Evolutionary conservation across 2,888 invertebrate species (phyloP).

Genomic region (Endotricha flammealis): DNA sequence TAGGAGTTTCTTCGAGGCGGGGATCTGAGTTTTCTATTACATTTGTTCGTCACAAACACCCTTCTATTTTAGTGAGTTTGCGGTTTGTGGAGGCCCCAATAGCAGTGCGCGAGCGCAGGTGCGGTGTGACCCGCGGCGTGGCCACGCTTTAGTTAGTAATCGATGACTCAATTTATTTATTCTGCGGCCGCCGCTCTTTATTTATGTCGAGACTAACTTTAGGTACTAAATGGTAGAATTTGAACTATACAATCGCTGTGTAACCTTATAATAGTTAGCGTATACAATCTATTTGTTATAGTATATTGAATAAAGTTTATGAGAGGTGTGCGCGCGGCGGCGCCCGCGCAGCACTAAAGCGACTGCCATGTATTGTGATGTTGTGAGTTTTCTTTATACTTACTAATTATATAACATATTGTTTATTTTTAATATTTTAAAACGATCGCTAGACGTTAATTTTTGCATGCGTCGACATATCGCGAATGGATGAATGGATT

Average conservation of each 20-base stretch:
- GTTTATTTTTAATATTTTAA: conserved; percentile 28
- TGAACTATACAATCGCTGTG: background rate
- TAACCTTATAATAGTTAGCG: background rate
- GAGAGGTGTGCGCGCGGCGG: conserved; percentile 6
- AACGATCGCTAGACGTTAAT: conserved; percentile 33
- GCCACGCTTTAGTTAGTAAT: background rate
- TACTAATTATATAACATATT: conserved; percentile 26
- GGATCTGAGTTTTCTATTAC: too few species aligned
- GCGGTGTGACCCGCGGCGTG: too few species aligned
- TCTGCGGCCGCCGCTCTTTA: conserved; percentile 5
- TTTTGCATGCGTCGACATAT: conserved; percentile 16
- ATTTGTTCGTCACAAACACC: conserved; percentile 8
- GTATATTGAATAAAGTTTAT: background rate
- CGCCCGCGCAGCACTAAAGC: conserved; percentile 8
- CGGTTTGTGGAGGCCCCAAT: too few species aligned
- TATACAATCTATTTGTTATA: background rate
- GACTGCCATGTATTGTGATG: conserved; percentile 35
- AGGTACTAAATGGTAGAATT: background rate
- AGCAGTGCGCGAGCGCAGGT: too few species aligned
- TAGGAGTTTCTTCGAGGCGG: too few species aligned
- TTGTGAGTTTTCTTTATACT: conserved; percentile 26
- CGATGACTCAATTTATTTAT: conserved; percentile 14
- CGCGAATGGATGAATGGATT: conserved; percentile 1
- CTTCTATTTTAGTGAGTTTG: conserved; percentile 2
- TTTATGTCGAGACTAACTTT: background rate